A percentile compares a stretch with the other conserved stretches of the same genome.
Conservation (phyloP, 2,888 invertebrate genomes). For the Terebella lapidaria region DNA sequence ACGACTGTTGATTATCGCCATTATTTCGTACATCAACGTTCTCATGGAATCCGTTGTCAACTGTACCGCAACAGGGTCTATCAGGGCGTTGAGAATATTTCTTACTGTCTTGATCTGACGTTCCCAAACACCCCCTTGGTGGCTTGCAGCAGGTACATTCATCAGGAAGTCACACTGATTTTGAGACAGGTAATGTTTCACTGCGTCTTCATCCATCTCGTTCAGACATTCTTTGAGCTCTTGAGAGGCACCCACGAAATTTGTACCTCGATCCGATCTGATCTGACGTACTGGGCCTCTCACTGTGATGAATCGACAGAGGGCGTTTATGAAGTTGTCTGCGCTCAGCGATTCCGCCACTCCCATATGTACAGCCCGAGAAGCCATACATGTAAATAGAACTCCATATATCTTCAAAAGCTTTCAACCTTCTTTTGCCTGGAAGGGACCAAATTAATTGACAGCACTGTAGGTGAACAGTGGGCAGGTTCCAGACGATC, state of each 20-base stretch:
- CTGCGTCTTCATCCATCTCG: constrained; percentile 6
- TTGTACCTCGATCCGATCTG: constrained; percentile 28
- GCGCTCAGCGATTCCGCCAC: too few relatives aligned
- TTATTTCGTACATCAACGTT: too few relatives aligned
- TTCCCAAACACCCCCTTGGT: constrained; percentile 15
- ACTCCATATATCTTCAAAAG: too few relatives aligned
- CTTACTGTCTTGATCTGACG: too few relatives aligned
- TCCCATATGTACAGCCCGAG: too few relatives aligned
- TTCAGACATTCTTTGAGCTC: constrained; percentile 17
- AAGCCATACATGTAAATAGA: too few relatives aligned
- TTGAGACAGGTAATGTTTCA: neutral
- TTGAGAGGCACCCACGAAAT: constrained; percentile 29
- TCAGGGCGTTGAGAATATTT: too few relatives aligned
- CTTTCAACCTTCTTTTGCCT: constrained; percentile 27
- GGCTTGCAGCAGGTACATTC: constrained; percentile 12
- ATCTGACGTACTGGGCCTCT: constrained; percentile 24
- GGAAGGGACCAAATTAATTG: constrained; percentile 33
- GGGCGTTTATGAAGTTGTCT: neutral
- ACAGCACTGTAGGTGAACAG: constrained; percentile 28
- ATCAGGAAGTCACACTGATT: constrained; percentile 7
- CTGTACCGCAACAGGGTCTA: too few relatives aligned
- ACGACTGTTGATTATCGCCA: too few relatives aligned
- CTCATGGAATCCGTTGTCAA: too few relatives aligned
- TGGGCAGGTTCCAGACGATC: constrained; percentile 24
- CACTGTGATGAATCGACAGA: constrained; percentile 18